Conservation (phyloP, 2,797 vertebrate genomes). For the Phylloscopus collybita region DNA sequence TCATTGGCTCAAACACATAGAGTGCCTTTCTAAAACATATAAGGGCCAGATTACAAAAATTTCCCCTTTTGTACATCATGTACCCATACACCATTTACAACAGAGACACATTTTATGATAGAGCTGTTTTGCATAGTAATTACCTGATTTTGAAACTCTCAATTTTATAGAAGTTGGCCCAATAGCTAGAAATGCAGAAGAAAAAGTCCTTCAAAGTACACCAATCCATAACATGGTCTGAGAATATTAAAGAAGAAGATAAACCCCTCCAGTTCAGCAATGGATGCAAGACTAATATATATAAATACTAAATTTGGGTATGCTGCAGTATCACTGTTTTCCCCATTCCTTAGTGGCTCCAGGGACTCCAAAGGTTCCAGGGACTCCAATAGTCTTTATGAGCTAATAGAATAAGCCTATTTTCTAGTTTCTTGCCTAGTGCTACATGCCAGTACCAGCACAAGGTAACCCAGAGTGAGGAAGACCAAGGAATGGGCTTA, state of each 20-base stretch:
- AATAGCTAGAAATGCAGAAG: neutral
- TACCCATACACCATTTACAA: rapidly evolving
- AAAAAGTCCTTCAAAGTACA: neutral
- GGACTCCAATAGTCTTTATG: neutral
- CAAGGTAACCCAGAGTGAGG: neutral
- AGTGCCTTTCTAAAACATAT: neutral
- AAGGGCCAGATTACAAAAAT: neutral
- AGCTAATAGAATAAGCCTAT: neutral
- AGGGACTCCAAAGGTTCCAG: neutral
- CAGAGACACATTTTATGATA: neutral
- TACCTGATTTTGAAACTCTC: neutral
- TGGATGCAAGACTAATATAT: neutral
- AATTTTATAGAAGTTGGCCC: neutral
- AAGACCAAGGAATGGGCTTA: neutral
- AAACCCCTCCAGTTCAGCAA: neutral
- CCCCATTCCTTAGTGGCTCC: neutral
- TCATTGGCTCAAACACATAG: neutral
- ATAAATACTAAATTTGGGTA: neutral
- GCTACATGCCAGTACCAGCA: neutral
- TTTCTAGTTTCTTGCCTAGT: neutral
- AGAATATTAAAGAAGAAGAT: neutral
- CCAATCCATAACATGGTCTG: neutral
- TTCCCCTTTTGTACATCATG: neutral
- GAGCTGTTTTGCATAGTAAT: neutral
- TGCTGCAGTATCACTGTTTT: neutral